Conservation (phyloP, 2,888 invertebrate species). For the Cybosia mesomella region DNA sequence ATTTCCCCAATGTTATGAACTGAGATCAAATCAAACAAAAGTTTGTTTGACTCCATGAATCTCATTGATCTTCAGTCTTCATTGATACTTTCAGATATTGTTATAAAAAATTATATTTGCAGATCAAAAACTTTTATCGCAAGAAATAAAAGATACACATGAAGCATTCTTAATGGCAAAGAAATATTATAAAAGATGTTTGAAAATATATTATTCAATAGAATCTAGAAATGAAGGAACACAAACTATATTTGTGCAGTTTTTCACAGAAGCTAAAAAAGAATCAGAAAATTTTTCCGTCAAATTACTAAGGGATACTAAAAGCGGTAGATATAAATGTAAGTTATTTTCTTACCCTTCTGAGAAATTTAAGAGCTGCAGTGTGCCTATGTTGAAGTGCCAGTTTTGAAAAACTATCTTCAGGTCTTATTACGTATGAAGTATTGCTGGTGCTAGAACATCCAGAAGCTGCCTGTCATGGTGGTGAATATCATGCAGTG, state of each 20-base stretch:
- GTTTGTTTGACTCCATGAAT: too few relatives aligned
- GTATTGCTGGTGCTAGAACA: background rate
- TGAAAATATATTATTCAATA: constrained; percentile 78
- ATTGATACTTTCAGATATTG: too few relatives aligned
- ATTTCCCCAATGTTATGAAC: too few relatives aligned
- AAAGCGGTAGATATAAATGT: constrained; percentile 71
- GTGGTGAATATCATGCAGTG: too few relatives aligned
- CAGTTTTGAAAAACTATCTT: background rate
- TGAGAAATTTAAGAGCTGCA: background rate
- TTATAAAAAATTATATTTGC: constrained; percentile 40
- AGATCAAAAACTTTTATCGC: constrained; percentile 76
- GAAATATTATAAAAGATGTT: constrained; percentile 77
- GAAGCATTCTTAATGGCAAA: constrained; percentile 82
- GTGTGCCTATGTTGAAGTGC: background rate
- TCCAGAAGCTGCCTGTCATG: background rate
- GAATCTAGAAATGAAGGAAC: constrained; percentile 64
- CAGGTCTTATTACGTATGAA: background rate
- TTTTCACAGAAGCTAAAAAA: constrained; percentile 78
- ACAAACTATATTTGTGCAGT: constrained; percentile 75
- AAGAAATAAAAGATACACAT: constrained; percentile 81
- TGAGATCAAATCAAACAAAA: too few relatives aligned
- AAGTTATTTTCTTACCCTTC: constrained; percentile 48
- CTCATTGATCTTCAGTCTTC: too few relatives aligned
- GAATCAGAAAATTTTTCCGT: constrained; percentile 76
- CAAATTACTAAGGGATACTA: constrained; percentile 62